Conservation (phyloP, 2,113 vertebrate genomes). For the Cyprinodon variegatus region DNA sequence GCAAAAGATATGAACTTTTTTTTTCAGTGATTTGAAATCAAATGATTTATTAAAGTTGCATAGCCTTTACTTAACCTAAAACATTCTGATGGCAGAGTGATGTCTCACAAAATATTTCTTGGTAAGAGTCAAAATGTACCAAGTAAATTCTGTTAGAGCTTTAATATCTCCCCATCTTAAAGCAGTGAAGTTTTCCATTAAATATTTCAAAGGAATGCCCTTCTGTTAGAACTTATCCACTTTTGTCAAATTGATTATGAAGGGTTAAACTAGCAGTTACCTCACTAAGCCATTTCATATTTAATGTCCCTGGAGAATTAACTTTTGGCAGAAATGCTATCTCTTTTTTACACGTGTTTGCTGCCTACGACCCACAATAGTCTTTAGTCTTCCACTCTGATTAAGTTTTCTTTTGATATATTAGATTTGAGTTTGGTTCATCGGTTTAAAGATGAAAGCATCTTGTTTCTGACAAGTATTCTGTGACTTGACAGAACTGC, state of each 20-base stretch:
- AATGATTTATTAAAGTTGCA: background rate
- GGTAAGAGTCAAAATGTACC: background rate
- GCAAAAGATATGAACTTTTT: no score
- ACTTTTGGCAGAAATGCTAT: constrained; percentile 16
- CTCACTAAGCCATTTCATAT: background rate
- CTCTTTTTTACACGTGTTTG: constrained; percentile 9
- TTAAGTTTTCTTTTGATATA: constrained; percentile 55
- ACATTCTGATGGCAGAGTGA: background rate
- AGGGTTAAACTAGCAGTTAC: background rate
- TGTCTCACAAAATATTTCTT: background rate
- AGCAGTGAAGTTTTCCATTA: background rate
- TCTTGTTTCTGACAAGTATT: constrained; percentile 40
- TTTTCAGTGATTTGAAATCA: background rate
- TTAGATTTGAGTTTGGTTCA: constrained; percentile 57
- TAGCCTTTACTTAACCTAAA: no score
- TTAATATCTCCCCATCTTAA: background rate
- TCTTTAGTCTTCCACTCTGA: constrained; percentile 40
- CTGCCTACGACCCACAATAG: constrained; percentile 25
- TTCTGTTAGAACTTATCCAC: no score
- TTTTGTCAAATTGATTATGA: background rate
- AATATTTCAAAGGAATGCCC: background rate
- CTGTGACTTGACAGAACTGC: constrained; percentile 48
- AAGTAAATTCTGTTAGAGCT: background rate
- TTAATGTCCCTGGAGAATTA: constrained; percentile 3
- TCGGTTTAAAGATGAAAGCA: constrained; percentile 49